These are phyloP conservation scores for Erinaceus europaeus DNA, from an alignment of 2,113 vertebrate genomes.

Conservation along the genomic window DNA sequence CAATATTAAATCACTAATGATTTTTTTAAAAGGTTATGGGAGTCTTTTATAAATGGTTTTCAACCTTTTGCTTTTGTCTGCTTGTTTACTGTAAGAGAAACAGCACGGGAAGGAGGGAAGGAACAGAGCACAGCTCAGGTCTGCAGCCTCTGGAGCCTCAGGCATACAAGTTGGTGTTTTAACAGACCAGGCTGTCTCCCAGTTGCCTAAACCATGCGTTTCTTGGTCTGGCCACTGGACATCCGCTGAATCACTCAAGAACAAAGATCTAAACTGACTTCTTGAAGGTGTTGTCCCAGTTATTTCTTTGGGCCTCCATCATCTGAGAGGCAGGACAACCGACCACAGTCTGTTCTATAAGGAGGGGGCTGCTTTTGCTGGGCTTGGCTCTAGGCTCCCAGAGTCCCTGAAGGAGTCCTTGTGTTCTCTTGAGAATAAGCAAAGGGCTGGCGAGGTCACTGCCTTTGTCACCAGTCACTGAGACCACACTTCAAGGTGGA, in stretches of 20 bases:
- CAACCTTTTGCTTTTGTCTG: no score
- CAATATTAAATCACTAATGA: no score
- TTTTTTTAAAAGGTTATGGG: no score
- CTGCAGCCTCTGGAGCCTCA: no score
- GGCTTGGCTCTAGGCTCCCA: background rate
- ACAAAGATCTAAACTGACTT: background rate
- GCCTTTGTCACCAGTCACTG: constrained; percentile 54
- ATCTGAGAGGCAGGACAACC: constrained; percentile 10
- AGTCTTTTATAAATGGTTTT: no score
- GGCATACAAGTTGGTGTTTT: no score
- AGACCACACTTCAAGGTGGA: constrained; percentile 18
- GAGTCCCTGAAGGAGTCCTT: constrained; percentile 18
- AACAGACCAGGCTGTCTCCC: no score
- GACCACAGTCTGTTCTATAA: constrained; percentile 30
- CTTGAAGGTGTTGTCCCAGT: constrained; percentile 7
- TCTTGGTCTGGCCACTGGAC: background rate
- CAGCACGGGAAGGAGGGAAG: no score
- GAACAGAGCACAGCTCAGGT: no score
- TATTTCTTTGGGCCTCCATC: constrained; percentile 38
- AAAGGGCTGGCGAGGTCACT: constrained; percentile 56
- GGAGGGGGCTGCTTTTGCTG: background rate
- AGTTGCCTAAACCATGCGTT: background rate
- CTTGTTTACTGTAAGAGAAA: no score
- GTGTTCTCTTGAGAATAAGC: constrained; percentile 34
- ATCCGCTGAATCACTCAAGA: background rate